phyloP scores from a whole-genome alignment of 2,113 vertebrate genomes.

The Scortum barcoo region DNA sequence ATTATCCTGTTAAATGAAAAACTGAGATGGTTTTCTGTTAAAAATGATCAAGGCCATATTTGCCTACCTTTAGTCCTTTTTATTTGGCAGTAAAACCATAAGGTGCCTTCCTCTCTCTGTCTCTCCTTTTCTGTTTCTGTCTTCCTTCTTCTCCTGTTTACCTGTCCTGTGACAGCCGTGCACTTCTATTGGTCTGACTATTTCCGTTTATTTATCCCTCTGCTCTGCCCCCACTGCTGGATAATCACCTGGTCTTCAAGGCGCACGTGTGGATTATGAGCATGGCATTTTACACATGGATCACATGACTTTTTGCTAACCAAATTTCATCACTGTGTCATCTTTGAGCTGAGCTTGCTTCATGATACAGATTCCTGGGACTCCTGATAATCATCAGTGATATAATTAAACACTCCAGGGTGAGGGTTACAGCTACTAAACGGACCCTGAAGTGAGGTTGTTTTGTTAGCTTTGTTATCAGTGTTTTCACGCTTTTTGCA shows the following conservation, averaged over 20 bases:
- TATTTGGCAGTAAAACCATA: not conserved
- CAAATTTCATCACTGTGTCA: not conserved
- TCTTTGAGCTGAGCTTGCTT: not conserved
- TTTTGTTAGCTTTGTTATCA: too few species aligned
- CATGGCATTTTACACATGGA: slow-evolving; percentile 51
- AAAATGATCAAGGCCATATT: slow-evolving; percentile 5
- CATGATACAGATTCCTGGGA: not conserved
- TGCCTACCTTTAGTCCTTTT: slow-evolving; percentile 7
- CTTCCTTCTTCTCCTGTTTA: slow-evolving; percentile 41
- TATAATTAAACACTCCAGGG: too few species aligned
- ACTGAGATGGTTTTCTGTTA: not conserved
- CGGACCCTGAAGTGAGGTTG: too few species aligned
- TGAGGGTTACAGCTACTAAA: too few species aligned
- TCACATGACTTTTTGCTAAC: not conserved
- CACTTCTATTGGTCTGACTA: slow-evolving; percentile 73
- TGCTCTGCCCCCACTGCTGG: slow-evolving; percentile 44
- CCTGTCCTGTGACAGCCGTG: slow-evolving; percentile 11
- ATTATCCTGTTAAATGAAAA: slow-evolving; percentile 16
- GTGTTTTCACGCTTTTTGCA: too few species aligned
- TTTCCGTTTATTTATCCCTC: slow-evolving; percentile 77
- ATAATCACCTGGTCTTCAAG: slow-evolving; percentile 72
- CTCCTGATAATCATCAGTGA: too few species aligned
- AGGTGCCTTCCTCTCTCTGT: slow-evolving; percentile 12
- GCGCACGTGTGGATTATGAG: slow-evolving; percentile 60
- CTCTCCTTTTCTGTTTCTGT: not conserved